Evolutionary conservation across 2,797 vertebrate genomes (phyloP).

Genomic region (Esox masquinongy): DNA sequence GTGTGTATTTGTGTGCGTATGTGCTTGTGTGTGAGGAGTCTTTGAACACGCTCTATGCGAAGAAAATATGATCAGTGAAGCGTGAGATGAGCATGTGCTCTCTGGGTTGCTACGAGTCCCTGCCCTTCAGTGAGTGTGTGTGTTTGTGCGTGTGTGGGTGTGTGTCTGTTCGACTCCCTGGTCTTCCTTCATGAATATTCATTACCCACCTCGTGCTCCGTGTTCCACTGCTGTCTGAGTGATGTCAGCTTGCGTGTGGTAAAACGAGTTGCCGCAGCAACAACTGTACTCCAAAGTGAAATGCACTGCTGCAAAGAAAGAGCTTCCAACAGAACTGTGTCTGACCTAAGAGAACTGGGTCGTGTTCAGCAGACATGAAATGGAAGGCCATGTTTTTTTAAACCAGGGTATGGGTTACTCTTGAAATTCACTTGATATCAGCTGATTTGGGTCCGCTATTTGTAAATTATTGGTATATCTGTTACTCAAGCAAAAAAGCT

Average conservation of each 20-base stretch:
- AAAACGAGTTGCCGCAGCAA: conserved; percentile 68
- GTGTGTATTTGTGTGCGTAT: conserved; percentile 16
- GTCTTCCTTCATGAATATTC: conserved; percentile 77
- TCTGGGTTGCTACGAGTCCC: conserved; percentile 40
- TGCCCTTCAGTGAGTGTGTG: conserved; percentile 13
- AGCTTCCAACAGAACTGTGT: not conserved
- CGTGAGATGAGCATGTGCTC: conserved; percentile 74
- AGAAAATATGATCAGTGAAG: conserved; percentile 72
- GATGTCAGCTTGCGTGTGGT: conserved; percentile 71
- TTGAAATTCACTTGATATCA: not conserved
- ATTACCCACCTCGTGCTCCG: conserved; percentile 47
- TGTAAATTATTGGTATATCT: not conserved
- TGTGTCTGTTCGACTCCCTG: conserved; percentile 67
- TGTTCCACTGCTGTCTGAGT: conserved; percentile 65
- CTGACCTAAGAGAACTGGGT: not conserved
- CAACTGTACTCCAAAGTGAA: conserved; percentile 54
- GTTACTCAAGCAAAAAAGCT: not conserved
- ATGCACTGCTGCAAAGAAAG: conserved; percentile 47
- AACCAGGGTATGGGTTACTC: not conserved
- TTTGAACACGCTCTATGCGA: conserved; percentile 43
- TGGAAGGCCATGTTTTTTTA: too few relatives aligned
- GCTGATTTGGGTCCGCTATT: not conserved
- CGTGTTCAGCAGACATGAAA: not conserved
- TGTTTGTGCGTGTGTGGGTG: conserved; percentile 16
- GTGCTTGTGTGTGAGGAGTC: conserved; percentile 43